phyloP scores from a whole-genome alignment of 2,113 vertebrate species.

The Catharus minimus region DNA sequence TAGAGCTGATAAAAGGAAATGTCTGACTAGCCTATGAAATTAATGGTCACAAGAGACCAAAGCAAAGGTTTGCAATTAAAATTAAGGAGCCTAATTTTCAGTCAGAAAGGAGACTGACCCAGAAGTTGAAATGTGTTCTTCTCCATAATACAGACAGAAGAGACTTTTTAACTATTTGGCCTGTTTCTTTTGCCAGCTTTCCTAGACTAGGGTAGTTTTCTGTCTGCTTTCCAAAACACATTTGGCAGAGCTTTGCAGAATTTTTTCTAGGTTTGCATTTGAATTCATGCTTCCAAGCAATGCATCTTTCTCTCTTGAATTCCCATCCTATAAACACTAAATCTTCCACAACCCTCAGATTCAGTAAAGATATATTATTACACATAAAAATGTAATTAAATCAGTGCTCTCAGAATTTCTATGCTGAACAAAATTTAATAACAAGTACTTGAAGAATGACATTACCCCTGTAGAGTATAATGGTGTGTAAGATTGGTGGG shows the following conservation, averaged over 20 bases:
- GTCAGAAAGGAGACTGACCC: not conserved
- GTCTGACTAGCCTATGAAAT: not conserved
- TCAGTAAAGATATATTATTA: not conserved
- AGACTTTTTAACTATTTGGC: not conserved
- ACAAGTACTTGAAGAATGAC: not conserved
- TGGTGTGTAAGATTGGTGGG: not conserved
- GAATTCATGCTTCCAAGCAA: not conserved
- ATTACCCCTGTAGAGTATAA: not conserved
- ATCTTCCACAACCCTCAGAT: not conserved
- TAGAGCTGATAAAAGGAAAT: not conserved
- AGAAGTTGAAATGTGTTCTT: not conserved
- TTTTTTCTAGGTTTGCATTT: not conserved
- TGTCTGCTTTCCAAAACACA: not conserved
- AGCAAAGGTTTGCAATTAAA: not conserved
- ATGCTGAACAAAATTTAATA: not conserved
- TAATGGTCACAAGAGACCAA: not conserved
- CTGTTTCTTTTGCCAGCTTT: not conserved
- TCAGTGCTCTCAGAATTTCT: not conserved
- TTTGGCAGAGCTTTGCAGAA: not conserved
- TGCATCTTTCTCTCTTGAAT: not conserved
- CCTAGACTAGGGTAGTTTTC: not conserved
- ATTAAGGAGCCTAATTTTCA: not conserved
- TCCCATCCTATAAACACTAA: not conserved
- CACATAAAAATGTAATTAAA: not conserved
- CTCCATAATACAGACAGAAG: not conserved